Conservation (phyloP, 2,888 invertebrate genomes). For the Cheilosia pagana region DNA sequence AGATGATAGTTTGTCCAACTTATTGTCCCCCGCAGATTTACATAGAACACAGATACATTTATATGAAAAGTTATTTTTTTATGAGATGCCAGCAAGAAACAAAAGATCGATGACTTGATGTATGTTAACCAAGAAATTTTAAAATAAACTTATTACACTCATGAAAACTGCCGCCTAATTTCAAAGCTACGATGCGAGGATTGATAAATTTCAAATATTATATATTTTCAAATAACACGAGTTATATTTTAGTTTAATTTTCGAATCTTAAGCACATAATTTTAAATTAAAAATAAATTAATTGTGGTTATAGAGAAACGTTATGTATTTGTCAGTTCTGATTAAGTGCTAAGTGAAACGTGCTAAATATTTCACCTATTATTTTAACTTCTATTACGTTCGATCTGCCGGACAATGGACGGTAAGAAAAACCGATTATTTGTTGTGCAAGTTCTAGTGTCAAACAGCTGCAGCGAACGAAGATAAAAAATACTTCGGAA, state of each 20-base stretch:
- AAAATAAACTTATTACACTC: conserved; percentile 55
- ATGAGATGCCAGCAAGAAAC: conserved; percentile 36
- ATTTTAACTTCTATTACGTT: too few species aligned
- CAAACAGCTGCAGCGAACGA: too few species aligned
- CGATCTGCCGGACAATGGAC: too few species aligned
- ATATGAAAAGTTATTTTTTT: conserved; percentile 62
- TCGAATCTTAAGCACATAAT: conserved; percentile 48
- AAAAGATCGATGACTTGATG: conserved; percentile 34
- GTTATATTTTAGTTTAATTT: conserved; percentile 46
- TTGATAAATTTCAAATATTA: conserved; percentile 27
- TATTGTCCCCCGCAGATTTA: conserved; percentile 32
- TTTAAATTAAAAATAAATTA: conserved; percentile 19
- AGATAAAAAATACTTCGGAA: too few species aligned
- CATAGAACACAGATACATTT: conserved; percentile 31
- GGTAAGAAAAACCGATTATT: too few species aligned
- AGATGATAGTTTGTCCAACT: conserved; percentile 32
- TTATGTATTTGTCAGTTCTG: too few species aligned
- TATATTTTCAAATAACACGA: conserved; percentile 14
- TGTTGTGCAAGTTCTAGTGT: too few species aligned
- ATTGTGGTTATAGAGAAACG: neutral
- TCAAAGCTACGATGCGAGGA: conserved; percentile 13
- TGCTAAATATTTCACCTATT: too few species aligned
- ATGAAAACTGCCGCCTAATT: conserved; percentile 24
- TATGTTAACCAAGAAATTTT: conserved; percentile 32
- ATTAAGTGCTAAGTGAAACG: too few species aligned